A percentile compares a stretch with the other conserved stretches of the same genome.
These are phyloP conservation scores for Megamerina dolium DNA, from an alignment of 2,888 invertebrate species.

Conservation along the genomic window DNA sequence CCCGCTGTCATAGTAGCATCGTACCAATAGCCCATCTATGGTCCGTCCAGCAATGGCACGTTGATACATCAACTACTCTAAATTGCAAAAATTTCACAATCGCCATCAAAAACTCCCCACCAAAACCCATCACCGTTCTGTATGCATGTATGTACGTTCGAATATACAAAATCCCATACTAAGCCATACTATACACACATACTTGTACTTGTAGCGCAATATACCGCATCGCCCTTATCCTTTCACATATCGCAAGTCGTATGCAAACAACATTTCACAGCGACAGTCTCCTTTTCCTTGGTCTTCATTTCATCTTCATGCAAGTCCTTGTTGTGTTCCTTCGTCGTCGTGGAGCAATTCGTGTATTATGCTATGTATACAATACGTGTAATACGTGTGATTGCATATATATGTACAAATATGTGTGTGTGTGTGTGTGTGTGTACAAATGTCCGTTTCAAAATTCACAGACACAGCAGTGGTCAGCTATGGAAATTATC, in stretches of 20 bases:
- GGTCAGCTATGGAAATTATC: conserved; percentile 50
- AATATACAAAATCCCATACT: not conserved
- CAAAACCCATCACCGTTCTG: conserved; percentile 6
- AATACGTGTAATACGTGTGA: conserved; percentile 25
- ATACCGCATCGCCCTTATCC: conserved; percentile 20
- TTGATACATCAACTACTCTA: conserved; percentile 27
- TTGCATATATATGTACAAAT: conserved; percentile 10
- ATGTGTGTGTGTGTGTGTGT: conserved; percentile 22
- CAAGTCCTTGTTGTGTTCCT: conserved; percentile 24
- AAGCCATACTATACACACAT: not conserved
- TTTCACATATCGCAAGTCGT: conserved; percentile 47
- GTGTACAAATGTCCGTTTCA: conserved; percentile 41
- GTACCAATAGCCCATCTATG: not conserved
- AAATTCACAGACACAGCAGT: conserved; percentile 44
- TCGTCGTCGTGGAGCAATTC: conserved; percentile 26
- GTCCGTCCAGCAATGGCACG: conserved; percentile 4
- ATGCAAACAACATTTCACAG: conserved; percentile 46
- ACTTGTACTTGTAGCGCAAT: not conserved
- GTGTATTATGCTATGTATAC: conserved; percentile 7
- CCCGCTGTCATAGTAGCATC: no score
- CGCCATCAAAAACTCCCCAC: conserved; percentile 24
- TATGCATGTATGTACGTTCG: not conserved
- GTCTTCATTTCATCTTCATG: conserved; percentile 30
- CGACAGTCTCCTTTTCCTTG: conserved; percentile 29
- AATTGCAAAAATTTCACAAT: conserved; percentile 43